Evolutionary conservation across 2,888 invertebrate species (phyloP), one percentile per base, ranked within the genome.

Genomic region (Apodemia zela): DNA sequence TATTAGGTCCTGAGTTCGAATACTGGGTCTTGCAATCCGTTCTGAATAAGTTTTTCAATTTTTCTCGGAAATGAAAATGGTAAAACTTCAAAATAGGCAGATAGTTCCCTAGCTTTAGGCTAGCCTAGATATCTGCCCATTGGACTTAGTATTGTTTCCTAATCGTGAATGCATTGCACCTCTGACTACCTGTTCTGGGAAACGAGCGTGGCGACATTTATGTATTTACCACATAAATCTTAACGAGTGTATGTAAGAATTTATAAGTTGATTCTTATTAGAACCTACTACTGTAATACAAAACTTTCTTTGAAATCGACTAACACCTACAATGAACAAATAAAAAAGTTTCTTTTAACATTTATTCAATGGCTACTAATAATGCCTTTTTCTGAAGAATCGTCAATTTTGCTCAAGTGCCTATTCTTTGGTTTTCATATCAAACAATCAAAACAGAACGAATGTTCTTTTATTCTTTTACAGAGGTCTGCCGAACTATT

Each of bases 391-490:
- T 45, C n/a, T n/a, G 45, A 4, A 45, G 45, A 82, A 77, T 81
- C 79, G 78, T 70, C 79, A 78, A 75, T 78, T 78, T 79, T 73
- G 72, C 69, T 80, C 76, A 85, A 86, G 82, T 83, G 80, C 75
- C 76, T 75, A 77, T 75, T 79, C 78, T 80, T 76, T 78, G 77
- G 81, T 80, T 79, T 83, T 77, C 74, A 71, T 84, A 85, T 86
- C 84, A 80, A 80, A 87, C 79, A 82, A 87, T 88, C 86, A 89
- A 86, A 87, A 87, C 77, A 87, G 73, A 81, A 78, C 78, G 76
- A 72, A 75, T 78, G 74, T 75, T 72, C 73, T 77, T 75, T 80
- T 85, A 70, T 82, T 63, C 45, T 76, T 77, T 65, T 67, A 70
- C 78, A 77, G 79, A 81, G 76, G 79, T 74, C 75, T 75, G 85